Evolutionary conservation across 2,888 invertebrate genomes (phyloP).

Genomic region (Strigamia crassipes): DNA sequence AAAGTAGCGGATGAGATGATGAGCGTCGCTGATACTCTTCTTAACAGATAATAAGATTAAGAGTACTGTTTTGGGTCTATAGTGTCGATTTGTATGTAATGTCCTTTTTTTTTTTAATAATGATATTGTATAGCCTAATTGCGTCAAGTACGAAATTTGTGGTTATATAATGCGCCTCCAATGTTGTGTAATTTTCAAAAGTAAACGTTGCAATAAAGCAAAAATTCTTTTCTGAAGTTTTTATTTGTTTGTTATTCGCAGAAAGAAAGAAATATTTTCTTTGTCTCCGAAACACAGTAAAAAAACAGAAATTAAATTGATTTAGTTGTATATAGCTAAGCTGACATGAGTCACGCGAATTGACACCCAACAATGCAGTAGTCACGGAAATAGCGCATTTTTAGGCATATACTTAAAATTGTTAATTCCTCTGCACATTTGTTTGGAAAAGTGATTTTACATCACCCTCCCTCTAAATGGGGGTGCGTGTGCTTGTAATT

Average conservation of each 20-base stretch:
- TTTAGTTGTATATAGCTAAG: too few relatives aligned
- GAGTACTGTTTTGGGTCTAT: neutral
- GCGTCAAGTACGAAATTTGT: neutral
- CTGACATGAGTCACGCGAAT: neutral
- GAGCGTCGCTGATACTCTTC: neutral
- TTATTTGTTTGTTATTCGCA: too few relatives aligned
- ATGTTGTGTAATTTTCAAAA: neutral
- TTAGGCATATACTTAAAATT: neutral
- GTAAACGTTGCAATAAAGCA: neutral
- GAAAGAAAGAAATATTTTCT: too few relatives aligned
- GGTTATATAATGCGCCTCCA: neutral
- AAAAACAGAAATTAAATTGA: too few relatives aligned
- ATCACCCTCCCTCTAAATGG: neutral
- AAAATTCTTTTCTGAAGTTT: neutral
- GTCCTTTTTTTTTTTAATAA: neutral
- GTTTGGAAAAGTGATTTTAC: neutral
- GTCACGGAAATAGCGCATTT: neutral
- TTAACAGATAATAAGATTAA: neutral
- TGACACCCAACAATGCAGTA: neutral
- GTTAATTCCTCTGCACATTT: neutral
- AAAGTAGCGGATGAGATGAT: constrained; percentile 10
- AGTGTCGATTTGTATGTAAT: neutral
- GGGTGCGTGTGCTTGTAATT: neutral
- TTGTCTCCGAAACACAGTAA: too few relatives aligned
- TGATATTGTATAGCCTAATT: neutral